phyloP scores from a whole-genome alignment of 2,113 vertebrate genomes.

The Oryzias melastigma region DNA sequence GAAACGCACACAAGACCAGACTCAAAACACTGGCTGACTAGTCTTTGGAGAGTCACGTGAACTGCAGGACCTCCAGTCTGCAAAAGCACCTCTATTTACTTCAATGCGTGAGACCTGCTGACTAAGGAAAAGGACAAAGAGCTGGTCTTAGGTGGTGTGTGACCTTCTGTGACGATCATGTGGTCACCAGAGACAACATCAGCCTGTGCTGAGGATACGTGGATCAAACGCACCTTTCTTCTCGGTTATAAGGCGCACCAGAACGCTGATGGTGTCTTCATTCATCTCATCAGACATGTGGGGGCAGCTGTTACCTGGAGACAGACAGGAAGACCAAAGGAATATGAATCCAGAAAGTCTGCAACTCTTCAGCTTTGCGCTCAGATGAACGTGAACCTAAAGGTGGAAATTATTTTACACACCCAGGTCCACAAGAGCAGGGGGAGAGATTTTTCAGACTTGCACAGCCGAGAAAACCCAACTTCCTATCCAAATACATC shows the following conservation, averaged over 20 bases:
- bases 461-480: too few relatives aligned
- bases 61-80: too few relatives aligned
- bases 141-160: conserved; percentile 2
- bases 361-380: too few relatives aligned
- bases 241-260: conserved; percentile 92
- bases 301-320: conserved; percentile 76
- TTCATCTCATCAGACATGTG: conserved; percentile 86
- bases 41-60: too few relatives aligned
- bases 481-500: too few relatives aligned
- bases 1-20: conserved; percentile 23
- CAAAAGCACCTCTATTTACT: too few relatives aligned
- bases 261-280: conserved; percentile 93
- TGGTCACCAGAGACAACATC: neutral
- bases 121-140: too few relatives aligned
- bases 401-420: too few relatives aligned
- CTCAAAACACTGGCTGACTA: neutral
- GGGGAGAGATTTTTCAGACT: too few relatives aligned
- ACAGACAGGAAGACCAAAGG: neutral
- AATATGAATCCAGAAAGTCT: neutral
- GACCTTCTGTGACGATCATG: conserved; percentile 1
- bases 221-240: conserved; percentile 86
- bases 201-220: neutral
- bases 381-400: too few relatives aligned
- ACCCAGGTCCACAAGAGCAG: too few relatives aligned
- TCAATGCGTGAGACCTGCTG: too few relatives aligned